Conservation (phyloP, 2,888 invertebrate genomes). For the Phoenoteleia sp. region DNA sequence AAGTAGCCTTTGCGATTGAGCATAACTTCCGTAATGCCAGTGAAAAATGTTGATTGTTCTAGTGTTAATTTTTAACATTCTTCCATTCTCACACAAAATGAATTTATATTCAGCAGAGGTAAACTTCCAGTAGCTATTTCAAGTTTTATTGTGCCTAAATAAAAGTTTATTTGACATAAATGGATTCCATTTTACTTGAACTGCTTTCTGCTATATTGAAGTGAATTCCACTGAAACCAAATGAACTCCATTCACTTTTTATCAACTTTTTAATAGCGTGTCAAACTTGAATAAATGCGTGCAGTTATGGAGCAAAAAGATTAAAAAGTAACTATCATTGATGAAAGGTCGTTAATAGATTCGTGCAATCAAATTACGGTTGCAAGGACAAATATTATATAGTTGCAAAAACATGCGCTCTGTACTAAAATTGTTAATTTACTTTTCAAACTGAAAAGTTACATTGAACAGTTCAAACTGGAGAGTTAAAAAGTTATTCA, state of each 20-base stretch:
- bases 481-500: no score
- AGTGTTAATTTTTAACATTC: background rate
- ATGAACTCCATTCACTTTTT: background rate
- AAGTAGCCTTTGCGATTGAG: background rate
- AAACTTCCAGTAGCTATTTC: background rate
- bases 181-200: background rate
- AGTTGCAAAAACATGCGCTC: no score
- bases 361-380: no score
- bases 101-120: background rate
- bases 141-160: background rate
- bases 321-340: no score
- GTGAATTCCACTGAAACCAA: background rate
- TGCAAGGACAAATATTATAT: no score
- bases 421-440: no score
- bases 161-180: constrained; percentile 2
- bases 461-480: no score
- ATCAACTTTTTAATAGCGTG: background rate
- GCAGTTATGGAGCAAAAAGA: background rate
- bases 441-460: no score
- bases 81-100: background rate
- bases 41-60: background rate
- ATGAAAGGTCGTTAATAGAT: constrained; percentile 14
- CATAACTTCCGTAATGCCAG: background rate
- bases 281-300: background rate
- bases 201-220: background rate